Evolutionary conservation across 2,113 vertebrate species (phyloP).

Genomic region (Coptodon rendalli): DNA sequence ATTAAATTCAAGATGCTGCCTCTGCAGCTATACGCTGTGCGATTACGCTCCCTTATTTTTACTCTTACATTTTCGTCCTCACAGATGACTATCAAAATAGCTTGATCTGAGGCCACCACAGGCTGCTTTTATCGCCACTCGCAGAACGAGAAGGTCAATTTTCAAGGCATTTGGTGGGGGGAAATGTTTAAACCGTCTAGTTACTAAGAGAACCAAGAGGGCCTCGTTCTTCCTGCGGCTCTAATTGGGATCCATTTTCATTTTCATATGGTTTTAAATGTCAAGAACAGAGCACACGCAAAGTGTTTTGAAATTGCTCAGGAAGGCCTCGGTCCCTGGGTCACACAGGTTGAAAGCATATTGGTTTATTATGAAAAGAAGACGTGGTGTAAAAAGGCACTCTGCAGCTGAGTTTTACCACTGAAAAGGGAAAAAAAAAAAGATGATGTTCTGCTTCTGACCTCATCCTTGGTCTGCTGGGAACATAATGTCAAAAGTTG

Average conservation of each 20-base stretch:
- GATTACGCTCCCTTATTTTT: slow-evolving; percentile 39
- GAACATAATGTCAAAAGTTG: slow-evolving; percentile 51
- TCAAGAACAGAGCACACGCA: slow-evolving; percentile 43
- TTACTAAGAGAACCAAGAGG: slow-evolving; percentile 37
- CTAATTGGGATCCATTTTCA: slow-evolving; percentile 64
- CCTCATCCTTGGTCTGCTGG: slow-evolving; percentile 34
- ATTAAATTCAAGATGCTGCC: slow-evolving; percentile 6
- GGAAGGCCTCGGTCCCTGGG: slow-evolving; percentile 21
- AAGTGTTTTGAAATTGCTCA: slow-evolving; percentile 44
- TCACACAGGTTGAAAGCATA: slow-evolving; percentile 16
- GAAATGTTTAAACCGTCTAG: slow-evolving; percentile 19
- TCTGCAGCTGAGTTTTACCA: neutral
- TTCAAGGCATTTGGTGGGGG: slow-evolving; percentile 26
- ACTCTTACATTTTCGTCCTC: slow-evolving; percentile 29
- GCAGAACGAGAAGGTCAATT: slow-evolving; percentile 46
- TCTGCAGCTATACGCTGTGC: neutral
- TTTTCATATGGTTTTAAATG: slow-evolving; percentile 62
- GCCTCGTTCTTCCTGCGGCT: neutral
- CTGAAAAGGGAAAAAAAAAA: neutral
- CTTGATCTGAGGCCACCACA: slow-evolving; percentile 37
- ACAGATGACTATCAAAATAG: slow-evolving; percentile 25
- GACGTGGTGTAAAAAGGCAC: neutral
- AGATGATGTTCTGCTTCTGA: slow-evolving; percentile 32
- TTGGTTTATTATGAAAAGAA: slow-evolving; percentile 30
- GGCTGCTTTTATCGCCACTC: slow-evolving; percentile 42